These are phyloP conservation scores for Centrocercus urophasianus DNA, from an alignment of 2,113 vertebrate genomes.

Conservation along the genomic window DNA sequence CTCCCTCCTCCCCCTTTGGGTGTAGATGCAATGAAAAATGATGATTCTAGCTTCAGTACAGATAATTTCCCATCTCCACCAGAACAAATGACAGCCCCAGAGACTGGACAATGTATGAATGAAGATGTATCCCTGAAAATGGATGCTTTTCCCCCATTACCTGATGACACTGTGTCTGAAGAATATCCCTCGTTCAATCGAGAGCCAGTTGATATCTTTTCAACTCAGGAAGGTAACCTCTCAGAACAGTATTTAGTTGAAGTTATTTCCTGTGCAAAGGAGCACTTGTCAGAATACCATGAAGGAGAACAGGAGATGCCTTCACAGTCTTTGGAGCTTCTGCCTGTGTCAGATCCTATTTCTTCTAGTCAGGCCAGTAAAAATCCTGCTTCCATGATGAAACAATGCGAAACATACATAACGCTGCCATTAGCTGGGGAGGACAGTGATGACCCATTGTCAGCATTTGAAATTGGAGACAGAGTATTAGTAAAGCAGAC, in stretches of 20 bases:
- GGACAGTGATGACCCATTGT: slow-evolving; percentile 6
- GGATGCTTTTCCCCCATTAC: slow-evolving; percentile 57
- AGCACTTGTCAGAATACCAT: not conserved
- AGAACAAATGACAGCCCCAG: slow-evolving; percentile 10
- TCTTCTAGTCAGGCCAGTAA: not conserved
- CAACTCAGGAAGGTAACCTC: not conserved
- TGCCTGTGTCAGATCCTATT: not conserved
- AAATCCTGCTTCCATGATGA: not conserved
- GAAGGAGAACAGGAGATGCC: not conserved
- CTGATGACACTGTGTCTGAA: not conserved
- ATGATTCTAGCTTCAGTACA: not conserved
- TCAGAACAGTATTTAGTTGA: not conserved
- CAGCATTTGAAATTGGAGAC: slow-evolving; percentile 41
- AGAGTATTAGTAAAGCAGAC: slow-evolving; percentile 64
- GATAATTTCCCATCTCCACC: slow-evolving; percentile 74
- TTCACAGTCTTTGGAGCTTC: not conserved
- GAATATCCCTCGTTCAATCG: not conserved
- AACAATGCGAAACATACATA: not conserved
- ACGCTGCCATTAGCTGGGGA: not conserved
- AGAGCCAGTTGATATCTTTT: not conserved
- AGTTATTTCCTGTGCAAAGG: not conserved
- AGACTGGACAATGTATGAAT: not conserved
- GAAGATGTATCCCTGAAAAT: slow-evolving; percentile 65
- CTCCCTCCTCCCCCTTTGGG: slow-evolving; percentile 55
- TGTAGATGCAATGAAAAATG: slow-evolving; percentile 45